Evolutionary conservation across 92 coral and sea anemone genomes (phyloP).

Genomic region (Porites divaricata): DNA sequence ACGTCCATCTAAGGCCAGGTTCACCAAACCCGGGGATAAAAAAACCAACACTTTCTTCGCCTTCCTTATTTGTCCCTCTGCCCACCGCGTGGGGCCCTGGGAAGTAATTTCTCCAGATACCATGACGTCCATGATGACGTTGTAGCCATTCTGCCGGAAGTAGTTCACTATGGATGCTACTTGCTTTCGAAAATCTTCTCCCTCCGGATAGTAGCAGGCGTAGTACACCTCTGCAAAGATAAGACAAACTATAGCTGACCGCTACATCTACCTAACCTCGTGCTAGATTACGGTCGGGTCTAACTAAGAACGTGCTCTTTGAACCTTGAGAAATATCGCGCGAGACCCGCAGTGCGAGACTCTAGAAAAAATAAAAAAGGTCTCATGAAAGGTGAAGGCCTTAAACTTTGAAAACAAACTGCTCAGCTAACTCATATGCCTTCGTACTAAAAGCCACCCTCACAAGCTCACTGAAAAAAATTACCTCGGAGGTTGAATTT

Average conservation of each 20-base stretch:
- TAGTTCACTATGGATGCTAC: constrained; percentile 50
- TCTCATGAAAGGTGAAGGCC: too few species aligned
- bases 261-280: neutral
- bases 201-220: constrained; percentile 42
- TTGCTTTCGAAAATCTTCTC: constrained; percentile 1
- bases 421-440: too few species aligned
- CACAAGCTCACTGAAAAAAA: too few species aligned
- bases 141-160: constrained; percentile 49
- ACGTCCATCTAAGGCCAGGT: constrained; percentile 23
- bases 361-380: too few species aligned
- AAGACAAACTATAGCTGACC: neutral
- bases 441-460: too few species aligned
- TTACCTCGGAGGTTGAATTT: too few species aligned
- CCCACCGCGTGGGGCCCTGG: constrained; percentile 60
- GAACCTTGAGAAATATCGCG: too few species aligned
- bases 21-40: constrained; percentile 41
- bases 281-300: neutral
- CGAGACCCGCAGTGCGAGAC: too few species aligned
- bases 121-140: constrained; percentile 50
- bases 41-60: constrained; percentile 46
- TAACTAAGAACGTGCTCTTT: too few species aligned
- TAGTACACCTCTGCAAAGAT: constrained; percentile 29
- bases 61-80: constrained; percentile 36
- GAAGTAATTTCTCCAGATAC: constrained; percentile 37
- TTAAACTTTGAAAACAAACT: too few species aligned